phyloP scores from a whole-genome alignment of 2,888 invertebrate genomes.

The Habroteleia sp. region DNA sequence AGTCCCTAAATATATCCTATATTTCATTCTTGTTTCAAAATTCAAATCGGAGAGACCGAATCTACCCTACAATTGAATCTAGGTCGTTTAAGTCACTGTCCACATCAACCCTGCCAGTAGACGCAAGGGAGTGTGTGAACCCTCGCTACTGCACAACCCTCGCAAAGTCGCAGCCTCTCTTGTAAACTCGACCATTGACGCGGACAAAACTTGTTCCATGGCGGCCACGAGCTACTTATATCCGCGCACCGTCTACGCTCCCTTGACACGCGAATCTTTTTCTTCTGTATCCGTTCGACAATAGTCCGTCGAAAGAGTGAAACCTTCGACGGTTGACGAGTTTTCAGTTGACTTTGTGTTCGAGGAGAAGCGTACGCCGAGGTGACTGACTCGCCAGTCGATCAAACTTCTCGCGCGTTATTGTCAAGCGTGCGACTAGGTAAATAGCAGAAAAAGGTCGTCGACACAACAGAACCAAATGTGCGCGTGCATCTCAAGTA shows the following conservation, averaged over 20 bases:
- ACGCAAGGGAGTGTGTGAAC: background rate
- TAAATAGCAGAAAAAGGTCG: background rate
- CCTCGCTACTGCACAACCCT: slow-evolving; percentile 13
- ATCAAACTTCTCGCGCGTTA: no score
- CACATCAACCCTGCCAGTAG: slow-evolving; percentile 1
- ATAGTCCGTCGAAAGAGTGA: background rate
- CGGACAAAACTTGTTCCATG: slow-evolving; percentile 33
- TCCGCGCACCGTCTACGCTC: slow-evolving; percentile 6
- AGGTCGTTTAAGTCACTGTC: slow-evolving; percentile 11
- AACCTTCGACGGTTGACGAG: background rate
- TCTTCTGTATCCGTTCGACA: background rate
- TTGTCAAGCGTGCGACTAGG: no score
- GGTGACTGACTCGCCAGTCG: no score
- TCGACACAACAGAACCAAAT: background rate
- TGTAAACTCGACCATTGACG: slow-evolving; percentile 36
- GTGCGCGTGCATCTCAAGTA: background rate
- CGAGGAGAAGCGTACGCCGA: background rate
- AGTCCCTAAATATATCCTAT: no score
- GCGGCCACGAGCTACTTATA: slow-evolving; percentile 24
- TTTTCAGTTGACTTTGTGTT: background rate
- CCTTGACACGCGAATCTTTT: background rate
- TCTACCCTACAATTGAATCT: no score
- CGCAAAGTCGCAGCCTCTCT: slow-evolving; percentile 24
- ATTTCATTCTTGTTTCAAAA: no score
- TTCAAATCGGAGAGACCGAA: no score